These are phyloP conservation scores for Etheostoma spectabile DNA, from an alignment of 2,113 vertebrate genomes.

Conservation along the genomic window DNA sequence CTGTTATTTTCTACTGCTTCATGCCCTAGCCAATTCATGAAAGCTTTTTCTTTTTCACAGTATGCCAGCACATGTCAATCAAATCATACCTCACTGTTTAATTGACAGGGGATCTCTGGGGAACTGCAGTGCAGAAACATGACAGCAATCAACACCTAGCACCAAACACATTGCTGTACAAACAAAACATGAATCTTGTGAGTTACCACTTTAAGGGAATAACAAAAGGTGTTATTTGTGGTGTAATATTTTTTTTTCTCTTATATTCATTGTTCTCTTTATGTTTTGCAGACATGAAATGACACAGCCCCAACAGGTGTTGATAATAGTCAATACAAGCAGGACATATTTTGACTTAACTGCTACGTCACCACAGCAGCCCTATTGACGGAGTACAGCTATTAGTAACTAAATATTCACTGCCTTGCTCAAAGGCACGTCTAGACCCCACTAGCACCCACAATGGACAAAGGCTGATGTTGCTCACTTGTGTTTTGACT, in stretches of 20 bases:
- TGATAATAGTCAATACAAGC: slow-evolving; percentile 6
- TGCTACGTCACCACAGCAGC: no score
- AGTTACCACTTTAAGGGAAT: slow-evolving; percentile 27
- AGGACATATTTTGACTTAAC: background rate
- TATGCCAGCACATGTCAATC: background rate
- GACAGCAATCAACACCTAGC: slow-evolving; percentile 54
- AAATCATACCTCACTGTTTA: slow-evolving; percentile 9
- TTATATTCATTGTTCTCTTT: slow-evolving; percentile 32
- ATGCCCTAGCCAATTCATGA: background rate
- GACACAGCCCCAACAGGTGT: background rate
- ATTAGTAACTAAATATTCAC: background rate
- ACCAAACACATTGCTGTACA: background rate
- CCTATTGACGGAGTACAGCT: background rate
- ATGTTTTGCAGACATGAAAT: background rate
- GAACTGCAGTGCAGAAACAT: slow-evolving; percentile 12
- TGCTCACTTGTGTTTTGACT: background rate
- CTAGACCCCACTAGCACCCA: background rate
- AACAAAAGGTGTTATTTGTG: slow-evolving; percentile 24
- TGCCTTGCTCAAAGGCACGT: background rate
- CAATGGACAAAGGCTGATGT: background rate
- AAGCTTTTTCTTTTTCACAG: background rate
- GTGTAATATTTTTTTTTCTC: slow-evolving; percentile 9
- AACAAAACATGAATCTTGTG: slow-evolving; percentile 30
- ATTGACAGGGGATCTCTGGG: slow-evolving; percentile 16
- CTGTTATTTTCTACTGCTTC: background rate